Base-by-base conservation (phyloP, 1,140 invertebrate genomes). In the Euwallacea fornicatus region DNA sequence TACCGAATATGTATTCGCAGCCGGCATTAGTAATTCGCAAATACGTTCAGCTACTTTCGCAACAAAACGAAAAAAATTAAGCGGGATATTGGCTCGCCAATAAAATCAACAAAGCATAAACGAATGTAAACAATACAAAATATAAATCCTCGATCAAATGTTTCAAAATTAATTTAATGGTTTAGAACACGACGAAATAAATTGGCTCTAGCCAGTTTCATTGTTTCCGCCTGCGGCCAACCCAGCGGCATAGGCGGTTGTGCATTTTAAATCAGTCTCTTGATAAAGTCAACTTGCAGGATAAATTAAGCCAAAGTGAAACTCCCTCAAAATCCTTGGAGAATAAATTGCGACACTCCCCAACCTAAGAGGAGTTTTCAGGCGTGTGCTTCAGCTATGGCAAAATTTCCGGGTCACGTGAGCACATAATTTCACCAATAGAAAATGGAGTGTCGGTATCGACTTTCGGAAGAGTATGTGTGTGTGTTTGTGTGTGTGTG, bases 91-190 rank as follows among this genome's bases (percentile, higher is more conserved):
- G 44, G 11, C 33, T n/a, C 46, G n/a, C 33, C 67, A 61, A 58
- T 69, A 69, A 69, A 69, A 69, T 62, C 42, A 69, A 69, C 67
- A 69, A 69, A 62, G 67, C 62, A 54, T 62, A 50, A 69, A 69
- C 62, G 61, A 69, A 69, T 69, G 59, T 69, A 69, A 69, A 69
- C 67, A 69, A 69, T 58, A 69, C 67, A 55, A 69, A 68, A 69
- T 69, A 62, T 69, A 69, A 69, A 59, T 69, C 67, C 33, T 11
- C 47, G 42, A 68, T 54, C 59, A 61, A 62, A 69, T 68, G 55
- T 69, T 69, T 62, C 58, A 69, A 69, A 69, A 69, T 69, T 69
- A 69, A 69, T 69, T 69, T 69, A 69, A 60, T 69, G 67, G 67
- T 69, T 62, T 62, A 58, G 66, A 60, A 47, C 59, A 69, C 59